Base-by-base conservation (phyloP, 2,113 vertebrate genomes). In the Dasypus novemcinctus region DNA sequence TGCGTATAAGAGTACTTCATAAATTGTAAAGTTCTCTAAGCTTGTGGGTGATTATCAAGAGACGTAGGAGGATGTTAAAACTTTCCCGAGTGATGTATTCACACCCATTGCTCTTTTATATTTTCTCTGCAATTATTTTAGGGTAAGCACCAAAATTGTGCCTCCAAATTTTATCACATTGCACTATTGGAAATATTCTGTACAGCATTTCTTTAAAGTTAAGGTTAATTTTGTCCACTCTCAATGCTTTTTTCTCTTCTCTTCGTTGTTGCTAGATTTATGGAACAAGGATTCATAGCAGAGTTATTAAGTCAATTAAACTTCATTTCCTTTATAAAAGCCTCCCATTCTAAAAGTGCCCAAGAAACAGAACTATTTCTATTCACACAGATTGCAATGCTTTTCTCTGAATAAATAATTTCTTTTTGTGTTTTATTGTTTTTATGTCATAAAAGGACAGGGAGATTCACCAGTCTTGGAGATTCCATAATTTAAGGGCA, bases 401-500 rank as follows among this genome's bases (percentile, higher is more conserved):
- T 93, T 74, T 74, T 78, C 92, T 88, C 92, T 85, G 94, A 95
- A 94, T 88, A 97, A 95, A 97, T 80, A 95, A 78, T 97, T 95
- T 96, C 92, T 97, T 97, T 93, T 93, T 90, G 29, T 90, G 89
- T 97, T 92, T 96, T 95, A 96, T 95, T 94, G 82, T 93, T 87
- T 97, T 95, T 93, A 87, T 94, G 90, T 90, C 76, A 87, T 95
- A 71, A 96, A 96, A 97, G 93, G 97, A 90, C 95, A 96, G 96
- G 46, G 80, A 82, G 57, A 93, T 79, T 74, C 57, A 83, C 93
- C 94, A 91, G 63, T 93, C 91, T 90, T 87, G 83, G 87, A 92
- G 96, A 97, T 97, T 97, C 94, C 95, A 95, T 97, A 97, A 97
- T 96, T 97, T 96, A 96, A 97, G 90, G 96, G 95, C 94, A 94